Base-by-base conservation (phyloP, 2,113 vertebrate species). In the Tetrax tetrax region DNA sequence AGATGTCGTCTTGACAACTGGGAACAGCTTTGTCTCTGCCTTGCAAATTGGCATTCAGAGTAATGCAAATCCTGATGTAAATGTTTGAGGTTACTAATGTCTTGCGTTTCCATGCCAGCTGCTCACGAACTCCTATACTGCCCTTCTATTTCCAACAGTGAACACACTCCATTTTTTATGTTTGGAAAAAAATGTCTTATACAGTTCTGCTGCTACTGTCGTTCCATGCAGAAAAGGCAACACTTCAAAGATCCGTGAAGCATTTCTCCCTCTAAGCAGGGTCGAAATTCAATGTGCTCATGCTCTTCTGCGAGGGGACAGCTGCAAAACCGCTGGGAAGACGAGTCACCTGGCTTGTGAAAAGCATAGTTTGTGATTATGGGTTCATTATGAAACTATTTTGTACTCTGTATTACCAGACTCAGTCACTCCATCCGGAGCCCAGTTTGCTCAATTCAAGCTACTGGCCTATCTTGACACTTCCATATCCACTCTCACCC, bases 11-110 rank as follows among this genome's bases (percentile, higher is more conserved):
- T 53, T 96, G 81, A 86, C 72, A 94, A 74, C 65, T 19, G 61
- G 54, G 68, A 95, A 87, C 45, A 65, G 18, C 74, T 91, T 93
- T 85, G 53, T 38, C 53, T 63, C 50, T 82, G 56, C 74, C 64
- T 70, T 90, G 51, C 17, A 93, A 84, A 86, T 29, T 77, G 45
- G 9, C 54, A 65, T 83, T 66, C 48, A 71, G 64, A 78, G 35
- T 31, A 92, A 94, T 25, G 51, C 68, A 90, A 87, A 85, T 80
- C 71, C 85, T 81, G 50, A 43, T 29, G 14, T 51, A 94, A 96
- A 92, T 76, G n/a, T 82, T 89, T 65, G 25, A 37, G 43, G 54
- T 76, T 92, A 89, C 31, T 69, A 66, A 66, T 53, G 22, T 6
- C 53, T 90, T 64, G 45, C 3, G 1, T 79, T 89, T 84, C 72